A percentile compares a stretch with the other conserved stretches of the same genome.
Conservation (phyloP, 2,888 invertebrate species). For the Drosophila cognata region DNA sequence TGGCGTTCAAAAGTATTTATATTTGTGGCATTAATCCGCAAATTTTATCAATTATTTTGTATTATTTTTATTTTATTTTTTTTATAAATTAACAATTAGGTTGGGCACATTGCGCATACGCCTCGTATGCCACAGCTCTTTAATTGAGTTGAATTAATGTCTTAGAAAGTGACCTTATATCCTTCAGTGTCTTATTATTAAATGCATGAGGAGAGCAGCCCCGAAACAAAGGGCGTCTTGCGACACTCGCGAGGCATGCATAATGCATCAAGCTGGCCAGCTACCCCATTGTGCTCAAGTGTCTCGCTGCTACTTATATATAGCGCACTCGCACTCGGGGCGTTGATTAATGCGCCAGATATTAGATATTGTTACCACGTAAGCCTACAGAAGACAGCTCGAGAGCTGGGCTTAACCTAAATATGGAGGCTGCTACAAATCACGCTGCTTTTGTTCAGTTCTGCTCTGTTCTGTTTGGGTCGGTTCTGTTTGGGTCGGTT, state of each 20-base stretch:
- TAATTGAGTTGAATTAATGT: constrained; percentile 28
- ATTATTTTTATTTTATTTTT: background rate
- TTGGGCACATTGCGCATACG: constrained; percentile 33
- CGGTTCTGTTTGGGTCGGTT: background rate
- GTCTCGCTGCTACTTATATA: constrained; percentile 32
- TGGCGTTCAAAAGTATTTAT: background rate
- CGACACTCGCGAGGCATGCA: constrained; percentile 47
- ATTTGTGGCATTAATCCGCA: background rate
- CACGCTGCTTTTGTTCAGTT: constrained; percentile 39
- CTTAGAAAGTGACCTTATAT: background rate
- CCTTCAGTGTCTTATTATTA: constrained; percentile 31
- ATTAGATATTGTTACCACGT: constrained; percentile 20
- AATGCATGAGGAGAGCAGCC: constrained; percentile 3
- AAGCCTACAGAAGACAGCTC: constrained; percentile 44
- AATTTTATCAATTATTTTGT: background rate
- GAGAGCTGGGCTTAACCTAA: constrained; percentile 70
- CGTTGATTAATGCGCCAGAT: constrained; percentile 53
- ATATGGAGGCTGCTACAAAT: constrained; percentile 50
- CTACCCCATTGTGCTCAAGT: constrained; percentile 3
- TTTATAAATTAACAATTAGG: background rate
- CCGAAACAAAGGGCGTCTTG: constrained; percentile 24
- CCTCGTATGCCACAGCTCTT: constrained; percentile 3
- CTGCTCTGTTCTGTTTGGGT: background rate
- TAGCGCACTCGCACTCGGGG: constrained; percentile 26
- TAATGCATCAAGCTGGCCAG: constrained; percentile 30